These are phyloP conservation scores for Scomber japonicus DNA, from an alignment of 2,113 vertebrate species.

Conservation along the genomic window DNA sequence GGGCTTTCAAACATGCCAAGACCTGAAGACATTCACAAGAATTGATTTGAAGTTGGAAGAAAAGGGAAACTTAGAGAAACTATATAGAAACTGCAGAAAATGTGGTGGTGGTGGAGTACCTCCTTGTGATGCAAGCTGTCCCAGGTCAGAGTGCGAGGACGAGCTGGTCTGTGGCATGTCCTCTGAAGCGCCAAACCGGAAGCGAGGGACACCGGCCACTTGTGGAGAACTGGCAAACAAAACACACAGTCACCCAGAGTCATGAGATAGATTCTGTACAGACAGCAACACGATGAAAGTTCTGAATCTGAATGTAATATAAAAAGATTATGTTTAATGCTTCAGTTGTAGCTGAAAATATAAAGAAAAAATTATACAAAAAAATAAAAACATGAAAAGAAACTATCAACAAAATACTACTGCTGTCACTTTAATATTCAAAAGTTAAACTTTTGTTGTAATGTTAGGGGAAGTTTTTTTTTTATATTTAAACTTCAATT, in stretches of 20 bases:
- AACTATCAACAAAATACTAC: not conserved
- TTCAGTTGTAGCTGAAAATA: not conserved
- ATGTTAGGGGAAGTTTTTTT: too few relatives aligned
- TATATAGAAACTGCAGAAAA: not conserved
- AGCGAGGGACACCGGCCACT: conserved; percentile 92
- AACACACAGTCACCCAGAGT: not conserved
- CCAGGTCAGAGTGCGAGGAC: conserved; percentile 94
- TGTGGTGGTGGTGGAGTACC: conserved; percentile 76
- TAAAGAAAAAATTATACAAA: too few relatives aligned
- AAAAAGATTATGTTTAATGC: too few relatives aligned
- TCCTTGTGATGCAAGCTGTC: conserved; percentile 97
- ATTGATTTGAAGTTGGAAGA: not conserved
- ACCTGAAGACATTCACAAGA: conserved; percentile 80
- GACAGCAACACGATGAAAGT: not conserved
- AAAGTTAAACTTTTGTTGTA: too few relatives aligned
- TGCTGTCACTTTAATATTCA: too few relatives aligned
- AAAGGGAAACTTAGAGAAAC: too few relatives aligned
- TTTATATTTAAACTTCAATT: too few relatives aligned
- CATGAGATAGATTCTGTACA: not conserved
- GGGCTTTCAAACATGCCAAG: conserved; percentile 95
- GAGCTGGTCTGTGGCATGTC: conserved; percentile 93
- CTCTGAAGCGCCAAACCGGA: conserved; percentile 92
- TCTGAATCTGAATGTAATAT: too few relatives aligned
- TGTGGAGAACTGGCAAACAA: conserved; percentile 90
- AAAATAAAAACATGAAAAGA: not conserved